Conservation (phyloP, 2,888 invertebrate species). For the Drosophila algonquin region DNA sequence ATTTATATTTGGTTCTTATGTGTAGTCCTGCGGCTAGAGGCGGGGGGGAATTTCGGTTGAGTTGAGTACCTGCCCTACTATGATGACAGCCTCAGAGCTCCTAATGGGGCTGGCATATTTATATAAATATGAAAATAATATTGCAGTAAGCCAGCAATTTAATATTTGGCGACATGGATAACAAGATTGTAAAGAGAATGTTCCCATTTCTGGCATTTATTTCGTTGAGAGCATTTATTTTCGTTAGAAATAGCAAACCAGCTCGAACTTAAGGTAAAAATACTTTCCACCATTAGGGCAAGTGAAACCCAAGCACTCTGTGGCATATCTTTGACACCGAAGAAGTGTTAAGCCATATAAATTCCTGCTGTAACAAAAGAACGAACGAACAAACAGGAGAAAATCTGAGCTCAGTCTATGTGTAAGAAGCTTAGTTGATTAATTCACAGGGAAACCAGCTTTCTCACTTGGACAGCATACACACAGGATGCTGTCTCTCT, state of each 20-base stretch:
- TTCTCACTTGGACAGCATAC: not conserved
- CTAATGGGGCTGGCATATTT: not conserved
- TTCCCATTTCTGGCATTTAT: too few species aligned
- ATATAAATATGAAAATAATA: not conserved
- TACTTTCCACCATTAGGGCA: not conserved
- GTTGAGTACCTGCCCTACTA: not conserved
- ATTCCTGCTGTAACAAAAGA: constrained; percentile 7
- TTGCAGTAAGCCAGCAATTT: not conserved
- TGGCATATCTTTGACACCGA: constrained; percentile 30
- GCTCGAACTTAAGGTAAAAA: not conserved
- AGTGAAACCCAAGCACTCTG: constrained; percentile 7
- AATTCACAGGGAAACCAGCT: constrained; percentile 16
- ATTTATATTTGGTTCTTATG: constrained; percentile 41
- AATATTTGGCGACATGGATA: not conserved
- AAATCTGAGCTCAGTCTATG: not conserved
- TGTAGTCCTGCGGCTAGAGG: not conserved
- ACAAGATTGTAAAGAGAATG: too few species aligned
- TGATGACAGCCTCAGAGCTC: not conserved
- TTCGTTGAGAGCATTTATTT: too few species aligned
- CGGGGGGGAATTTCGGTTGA: not conserved
- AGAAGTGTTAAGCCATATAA: constrained; percentile 20
- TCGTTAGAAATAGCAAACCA: not conserved
- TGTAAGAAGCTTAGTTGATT: constrained; percentile 19
- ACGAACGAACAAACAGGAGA: not conserved
- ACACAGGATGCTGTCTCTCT: not conserved